phyloP scores from a whole-genome alignment of 2,113 vertebrate genomes.

The Gobiocypris rarus region DNA sequence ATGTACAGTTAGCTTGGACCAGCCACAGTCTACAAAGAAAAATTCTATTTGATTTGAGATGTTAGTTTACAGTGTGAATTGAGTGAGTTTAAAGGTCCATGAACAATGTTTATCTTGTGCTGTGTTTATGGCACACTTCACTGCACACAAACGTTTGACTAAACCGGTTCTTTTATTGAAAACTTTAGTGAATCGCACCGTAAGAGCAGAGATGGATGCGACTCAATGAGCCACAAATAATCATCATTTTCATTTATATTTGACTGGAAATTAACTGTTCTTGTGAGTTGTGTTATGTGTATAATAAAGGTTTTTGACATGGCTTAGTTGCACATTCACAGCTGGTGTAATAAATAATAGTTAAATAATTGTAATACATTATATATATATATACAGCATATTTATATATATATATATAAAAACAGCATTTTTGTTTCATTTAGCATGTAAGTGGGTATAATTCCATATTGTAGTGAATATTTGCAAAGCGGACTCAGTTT shows the following conservation, averaged over 20 bases:
- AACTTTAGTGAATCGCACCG: no score
- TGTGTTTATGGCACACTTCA: not conserved
- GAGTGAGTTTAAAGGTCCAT: not conserved
- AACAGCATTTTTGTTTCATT: not conserved
- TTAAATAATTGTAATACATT: no score
- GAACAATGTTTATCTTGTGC: not conserved
- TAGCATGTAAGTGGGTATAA: not conserved
- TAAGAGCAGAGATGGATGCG: not conserved
- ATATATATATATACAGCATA: no score
- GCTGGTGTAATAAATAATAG: not conserved
- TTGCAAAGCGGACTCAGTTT: not conserved
- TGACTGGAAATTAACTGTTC: not conserved
- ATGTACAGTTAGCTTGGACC: not conserved
- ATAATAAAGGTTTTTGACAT: no score
- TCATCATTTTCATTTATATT: not conserved
- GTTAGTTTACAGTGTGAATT: not conserved
- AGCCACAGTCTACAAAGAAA: not conserved
- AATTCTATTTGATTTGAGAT: no score
- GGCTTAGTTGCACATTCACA: no score
- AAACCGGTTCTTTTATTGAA: no score
- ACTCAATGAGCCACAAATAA: not conserved
- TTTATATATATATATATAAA: no score
- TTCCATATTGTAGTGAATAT: not conserved
- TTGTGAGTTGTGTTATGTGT: not conserved
- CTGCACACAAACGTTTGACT: not conserved